Base-by-base conservation (phyloP, 2,888 invertebrate species). In the Zaprionus obscuricornis region DNA sequence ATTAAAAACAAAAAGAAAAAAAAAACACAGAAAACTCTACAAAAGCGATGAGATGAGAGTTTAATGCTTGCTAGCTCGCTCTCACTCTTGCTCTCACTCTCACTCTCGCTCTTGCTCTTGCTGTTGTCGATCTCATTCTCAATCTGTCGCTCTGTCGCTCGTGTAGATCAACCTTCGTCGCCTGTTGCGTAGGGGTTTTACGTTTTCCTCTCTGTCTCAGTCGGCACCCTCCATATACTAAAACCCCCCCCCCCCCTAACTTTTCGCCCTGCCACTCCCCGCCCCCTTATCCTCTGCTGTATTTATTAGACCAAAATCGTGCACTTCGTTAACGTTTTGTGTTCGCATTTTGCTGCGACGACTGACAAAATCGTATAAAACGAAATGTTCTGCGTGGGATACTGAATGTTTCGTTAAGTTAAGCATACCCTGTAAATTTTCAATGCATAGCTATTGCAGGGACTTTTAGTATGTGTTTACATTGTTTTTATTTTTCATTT, bases 221-320 rank as follows among this genome's bases (percentile, higher is more conserved):
- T 40, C 34, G 49, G 26, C 27, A 18, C 18, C 20, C 17, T 36
- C 10, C 43, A 11, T 31, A 29, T 14, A n/a, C n/a, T n/a, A n/a
- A n/a, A n/a, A n/a, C 11, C 49, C 3, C 46, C 11, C 24, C 8
- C 2, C 10, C 6, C 7, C 7, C 1, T 29, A 5, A 2, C 24
- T 2, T 10, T 8, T 13, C 36, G 5, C 8, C 7, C n/a, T 26
- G 33, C 17, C 34, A 34, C 14, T 29, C 17, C 13, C 2, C 24
- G 0, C 0, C 4, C 17, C 2, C 45, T 39, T 18, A 14, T 39
- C 45, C 37, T 72, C 56, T 54, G 39, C 54, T 37, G 47, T 51
- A 57, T 72, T 74, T 79, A 83, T 78, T 81, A 74, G 84, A 84
- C 84, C 66, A 81, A 79, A 84, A 50, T 81, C 75, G 81, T 84